Conservation (phyloP, 1,140 invertebrate genomes). For the Dryas iulia region DNA sequence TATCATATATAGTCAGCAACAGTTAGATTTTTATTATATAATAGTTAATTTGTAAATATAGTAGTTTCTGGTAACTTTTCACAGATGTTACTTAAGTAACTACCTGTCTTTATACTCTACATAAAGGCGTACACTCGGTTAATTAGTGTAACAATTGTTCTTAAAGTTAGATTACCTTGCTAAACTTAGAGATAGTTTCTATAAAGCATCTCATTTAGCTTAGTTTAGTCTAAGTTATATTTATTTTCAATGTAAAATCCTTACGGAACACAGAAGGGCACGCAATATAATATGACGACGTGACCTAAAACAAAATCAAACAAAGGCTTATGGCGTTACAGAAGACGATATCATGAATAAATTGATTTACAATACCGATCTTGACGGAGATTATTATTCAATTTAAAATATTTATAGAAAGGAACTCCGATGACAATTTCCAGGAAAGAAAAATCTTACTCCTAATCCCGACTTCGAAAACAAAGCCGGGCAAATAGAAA, state of each 20-base stretch:
- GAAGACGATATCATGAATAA: constrained; percentile 16
- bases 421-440: constrained; percentile 12
- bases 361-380: constrained; percentile 22
- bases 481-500: constrained; percentile 43
- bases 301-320: constrained; percentile 10
- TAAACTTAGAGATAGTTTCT: constrained; percentile 28
- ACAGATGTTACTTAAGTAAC: neutral
- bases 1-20: no score
- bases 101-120: constrained; percentile 6
- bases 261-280: neutral
- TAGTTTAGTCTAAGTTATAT: neutral
- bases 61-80: neutral
- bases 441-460: constrained; percentile 20
- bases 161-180: constrained; percentile 27
- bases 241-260: neutral
- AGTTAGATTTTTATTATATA: no score
- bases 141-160: constrained; percentile 25
- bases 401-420: constrained; percentile 29
- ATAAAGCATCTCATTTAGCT: constrained; percentile 19
- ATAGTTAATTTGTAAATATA: neutral
- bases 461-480: constrained; percentile 32
- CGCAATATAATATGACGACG: neutral
- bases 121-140: constrained; percentile 12
- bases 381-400: constrained; percentile 20
- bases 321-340: constrained; percentile 7